Conservation (phyloP, 2,888 invertebrate species). For the Spisula solida region DNA sequence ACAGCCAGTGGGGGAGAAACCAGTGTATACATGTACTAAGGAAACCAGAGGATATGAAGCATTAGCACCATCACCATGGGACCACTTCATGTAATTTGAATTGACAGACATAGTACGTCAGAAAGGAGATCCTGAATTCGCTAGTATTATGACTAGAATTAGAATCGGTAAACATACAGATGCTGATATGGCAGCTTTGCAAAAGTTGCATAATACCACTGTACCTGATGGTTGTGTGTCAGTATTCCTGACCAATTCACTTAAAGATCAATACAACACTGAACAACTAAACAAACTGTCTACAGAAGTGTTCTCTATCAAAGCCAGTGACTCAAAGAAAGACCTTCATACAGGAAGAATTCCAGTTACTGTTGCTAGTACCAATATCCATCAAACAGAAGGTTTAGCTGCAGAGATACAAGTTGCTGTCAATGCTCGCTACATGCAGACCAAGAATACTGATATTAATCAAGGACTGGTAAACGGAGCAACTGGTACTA, state of each 20-base stretch:
- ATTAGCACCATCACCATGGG: slow-evolving; percentile 10
- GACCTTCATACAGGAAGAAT: slow-evolving; percentile 46
- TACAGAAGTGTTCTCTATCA: slow-evolving; percentile 28
- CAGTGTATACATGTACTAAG: slow-evolving; percentile 41
- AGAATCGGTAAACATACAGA: not conserved
- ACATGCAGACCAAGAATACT: slow-evolving; percentile 54
- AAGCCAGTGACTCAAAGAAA: slow-evolving; percentile 46
- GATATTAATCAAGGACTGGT: slow-evolving; percentile 57
- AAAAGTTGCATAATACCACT: not conserved
- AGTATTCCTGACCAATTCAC: slow-evolving; percentile 32
- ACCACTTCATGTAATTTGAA: slow-evolving; percentile 55
- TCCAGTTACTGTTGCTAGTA: slow-evolving; percentile 50
- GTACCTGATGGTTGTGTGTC: not conserved
- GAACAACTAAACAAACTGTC: slow-evolving; percentile 15
- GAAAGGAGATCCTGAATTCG: slow-evolving; percentile 15
- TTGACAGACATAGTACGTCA: slow-evolving; percentile 60
- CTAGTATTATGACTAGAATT: not conserved
- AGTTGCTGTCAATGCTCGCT: slow-evolving; percentile 33
- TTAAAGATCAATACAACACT: slow-evolving; percentile 45
- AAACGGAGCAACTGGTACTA: slow-evolving; percentile 61
- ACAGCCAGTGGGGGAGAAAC: slow-evolving; percentile 54
- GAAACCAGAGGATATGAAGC: slow-evolving; percentile 46
- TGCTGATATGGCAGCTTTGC: not conserved
- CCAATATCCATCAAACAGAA: slow-evolving; percentile 53
- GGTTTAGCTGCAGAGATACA: slow-evolving; percentile 50